phyloP scores from a whole-genome alignment of 2,888 invertebrate species.

The Tupiocoris notatus region DNA sequence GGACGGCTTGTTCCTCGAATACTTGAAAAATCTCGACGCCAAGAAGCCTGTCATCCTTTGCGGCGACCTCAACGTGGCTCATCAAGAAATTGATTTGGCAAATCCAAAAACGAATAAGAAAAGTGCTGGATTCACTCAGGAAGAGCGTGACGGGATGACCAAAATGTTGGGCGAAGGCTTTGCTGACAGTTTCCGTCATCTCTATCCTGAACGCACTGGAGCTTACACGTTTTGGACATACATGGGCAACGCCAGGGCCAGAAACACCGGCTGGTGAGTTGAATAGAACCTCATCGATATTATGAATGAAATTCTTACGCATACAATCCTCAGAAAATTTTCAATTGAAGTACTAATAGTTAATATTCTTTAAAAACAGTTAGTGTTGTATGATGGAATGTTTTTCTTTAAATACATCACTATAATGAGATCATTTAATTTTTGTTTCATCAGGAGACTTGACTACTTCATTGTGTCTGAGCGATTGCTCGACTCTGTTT shows the following conservation, averaged over 20 bases:
- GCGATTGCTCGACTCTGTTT: constrained; percentile 70
- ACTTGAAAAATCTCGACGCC: constrained; percentile 74
- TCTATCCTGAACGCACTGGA: constrained; percentile 78
- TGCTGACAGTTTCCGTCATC: constrained; percentile 78
- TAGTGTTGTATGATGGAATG: too few relatives aligned
- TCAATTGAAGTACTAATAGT: too few relatives aligned
- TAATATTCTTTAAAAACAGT: too few relatives aligned
- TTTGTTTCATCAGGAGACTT: constrained; percentile 71
- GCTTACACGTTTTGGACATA: constrained; percentile 97
- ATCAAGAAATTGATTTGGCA: constrained; percentile 89
- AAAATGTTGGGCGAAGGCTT: constrained; percentile 77
- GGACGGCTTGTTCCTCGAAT: constrained; percentile 80
- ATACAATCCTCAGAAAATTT: too few relatives aligned
- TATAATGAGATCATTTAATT: too few relatives aligned
- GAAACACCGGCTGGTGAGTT: constrained; percentile 88
- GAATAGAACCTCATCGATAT: too few relatives aligned
- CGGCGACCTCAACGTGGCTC: constrained; percentile 98
- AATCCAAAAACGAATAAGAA: constrained; percentile 92
- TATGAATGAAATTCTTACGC: too few relatives aligned
- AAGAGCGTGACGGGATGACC: constrained; percentile 90
- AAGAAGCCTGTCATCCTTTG: constrained; percentile 92
- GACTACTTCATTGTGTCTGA: constrained; percentile 94
- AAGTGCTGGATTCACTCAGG: constrained; percentile 92
- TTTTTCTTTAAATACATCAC: too few relatives aligned
- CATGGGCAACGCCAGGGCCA: constrained; percentile 79